phyloP scores from a whole-genome alignment of 2,888 invertebrate species.

The Ectemnius continuus region DNA sequence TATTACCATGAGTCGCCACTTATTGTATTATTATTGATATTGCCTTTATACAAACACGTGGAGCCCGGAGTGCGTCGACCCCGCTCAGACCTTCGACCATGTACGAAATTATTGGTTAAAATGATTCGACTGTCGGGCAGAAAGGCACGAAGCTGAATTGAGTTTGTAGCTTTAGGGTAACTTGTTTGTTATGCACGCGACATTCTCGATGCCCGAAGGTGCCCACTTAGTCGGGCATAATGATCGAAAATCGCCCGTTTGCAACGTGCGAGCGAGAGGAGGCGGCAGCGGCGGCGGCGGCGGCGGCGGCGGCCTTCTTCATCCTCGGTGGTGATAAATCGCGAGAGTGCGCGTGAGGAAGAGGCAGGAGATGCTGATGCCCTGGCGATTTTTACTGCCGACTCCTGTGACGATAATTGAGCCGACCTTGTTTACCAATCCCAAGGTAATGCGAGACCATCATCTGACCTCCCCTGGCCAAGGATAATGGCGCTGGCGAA shows the following conservation, averaged over 20 bases:
- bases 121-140: constrained; percentile 1
- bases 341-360: background rate
- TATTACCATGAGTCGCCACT: constrained; percentile 16
- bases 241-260: constrained; percentile 58
- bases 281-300: too few relatives aligned
- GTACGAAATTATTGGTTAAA: constrained; percentile 7
- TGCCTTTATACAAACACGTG: constrained; percentile 3
- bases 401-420: constrained; percentile 47
- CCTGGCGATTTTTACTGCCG: constrained; percentile 49
- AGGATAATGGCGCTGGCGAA: background rate
- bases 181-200: constrained; percentile 49
- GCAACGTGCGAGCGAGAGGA: constrained; percentile 32
- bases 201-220: constrained; percentile 37
- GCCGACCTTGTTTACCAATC: constrained; percentile 49
- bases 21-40: constrained; percentile 7
- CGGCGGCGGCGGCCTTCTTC: constrained; percentile 25
- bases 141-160: background rate
- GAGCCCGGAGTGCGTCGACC: background rate
- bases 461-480: constrained; percentile 10
- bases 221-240: constrained; percentile 50
- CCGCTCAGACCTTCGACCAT: background rate
- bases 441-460: constrained; percentile 26
- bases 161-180: constrained; percentile 7
- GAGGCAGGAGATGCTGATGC: background rate
- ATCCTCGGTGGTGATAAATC: constrained; percentile 43